Conservation (phyloP, 2,113 vertebrate genomes). For the Chlamydotis undulata region DNA sequence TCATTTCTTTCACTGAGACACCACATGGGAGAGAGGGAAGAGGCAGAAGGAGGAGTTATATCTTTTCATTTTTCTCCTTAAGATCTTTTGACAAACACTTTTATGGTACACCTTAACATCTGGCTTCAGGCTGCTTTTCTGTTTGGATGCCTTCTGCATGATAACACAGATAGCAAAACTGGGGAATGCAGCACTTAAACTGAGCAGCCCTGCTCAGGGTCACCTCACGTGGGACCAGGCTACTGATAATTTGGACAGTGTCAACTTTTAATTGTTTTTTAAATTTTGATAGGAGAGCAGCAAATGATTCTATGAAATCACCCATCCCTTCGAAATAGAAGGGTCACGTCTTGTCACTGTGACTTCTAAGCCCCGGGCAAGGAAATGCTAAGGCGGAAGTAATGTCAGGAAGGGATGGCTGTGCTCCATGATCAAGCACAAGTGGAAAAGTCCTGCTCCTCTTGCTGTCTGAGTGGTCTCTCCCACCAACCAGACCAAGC, state of each 20-base stretch:
- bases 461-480: background rate
- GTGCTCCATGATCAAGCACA: background rate
- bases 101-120: background rate
- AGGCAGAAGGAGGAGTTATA: background rate
- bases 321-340: background rate
- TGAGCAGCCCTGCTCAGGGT: background rate
- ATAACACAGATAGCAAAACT: background rate
- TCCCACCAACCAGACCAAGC: background rate
- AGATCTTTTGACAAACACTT: background rate
- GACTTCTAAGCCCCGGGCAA: background rate
- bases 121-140: background rate
- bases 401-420: background rate
- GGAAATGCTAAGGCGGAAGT: background rate
- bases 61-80: background rate
- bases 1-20: background rate
- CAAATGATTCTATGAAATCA: background rate
- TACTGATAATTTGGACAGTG: background rate
- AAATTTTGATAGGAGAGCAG: background rate
- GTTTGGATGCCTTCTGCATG: background rate
- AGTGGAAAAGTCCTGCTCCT: background rate
- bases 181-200: background rate
- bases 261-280: background rate
- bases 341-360: background rate
- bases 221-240: accelerated
- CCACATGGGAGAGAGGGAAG: accelerated